phyloP scores from a whole-genome alignment of 2,888 invertebrate genomes.

The Hoplodrina ambigua region DNA sequence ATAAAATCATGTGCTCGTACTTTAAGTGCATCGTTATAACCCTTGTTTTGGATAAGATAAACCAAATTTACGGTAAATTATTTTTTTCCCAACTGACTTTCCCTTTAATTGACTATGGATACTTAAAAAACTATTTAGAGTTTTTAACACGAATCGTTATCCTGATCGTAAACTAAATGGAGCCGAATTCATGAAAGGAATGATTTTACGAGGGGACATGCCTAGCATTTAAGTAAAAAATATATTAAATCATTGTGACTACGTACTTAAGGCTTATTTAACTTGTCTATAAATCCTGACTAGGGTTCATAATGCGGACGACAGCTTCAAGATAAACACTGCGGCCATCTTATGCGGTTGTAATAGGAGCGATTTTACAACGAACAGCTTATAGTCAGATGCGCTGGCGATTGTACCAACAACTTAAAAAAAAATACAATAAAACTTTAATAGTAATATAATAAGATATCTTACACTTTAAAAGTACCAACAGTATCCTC shows the following conservation, averaged over 20 bases:
- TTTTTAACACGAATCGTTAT: conserved; percentile 73
- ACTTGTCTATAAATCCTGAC: conserved; percentile 44
- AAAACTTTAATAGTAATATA: too few relatives aligned
- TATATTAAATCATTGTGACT: conserved; percentile 54
- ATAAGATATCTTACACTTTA: too few relatives aligned
- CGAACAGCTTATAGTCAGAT: too few relatives aligned
- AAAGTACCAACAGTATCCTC: too few relatives aligned
- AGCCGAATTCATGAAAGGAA: conserved; percentile 65
- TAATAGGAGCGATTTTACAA: too few relatives aligned
- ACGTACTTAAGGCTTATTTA: conserved; percentile 48
- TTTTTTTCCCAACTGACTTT: conserved; percentile 74
- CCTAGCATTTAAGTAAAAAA: conserved; percentile 57
- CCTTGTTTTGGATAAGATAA: conserved; percentile 78
- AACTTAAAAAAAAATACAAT: too few relatives aligned
- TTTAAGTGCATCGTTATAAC: conserved; percentile 75
- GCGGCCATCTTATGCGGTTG: too few relatives aligned
- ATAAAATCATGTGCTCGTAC: conserved; percentile 73
- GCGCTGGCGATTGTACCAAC: too few relatives aligned
- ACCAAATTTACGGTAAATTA: conserved; percentile 72
- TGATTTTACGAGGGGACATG: conserved; percentile 56
- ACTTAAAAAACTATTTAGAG: conserved; percentile 77
- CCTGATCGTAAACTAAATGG: conserved; percentile 77
- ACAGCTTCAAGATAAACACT: too few relatives aligned
- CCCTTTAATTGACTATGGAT: conserved; percentile 80
- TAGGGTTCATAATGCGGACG: background rate